phyloP scores from a whole-genome alignment of 1,140 invertebrate genomes.

The Drosophila nasuta region DNA sequence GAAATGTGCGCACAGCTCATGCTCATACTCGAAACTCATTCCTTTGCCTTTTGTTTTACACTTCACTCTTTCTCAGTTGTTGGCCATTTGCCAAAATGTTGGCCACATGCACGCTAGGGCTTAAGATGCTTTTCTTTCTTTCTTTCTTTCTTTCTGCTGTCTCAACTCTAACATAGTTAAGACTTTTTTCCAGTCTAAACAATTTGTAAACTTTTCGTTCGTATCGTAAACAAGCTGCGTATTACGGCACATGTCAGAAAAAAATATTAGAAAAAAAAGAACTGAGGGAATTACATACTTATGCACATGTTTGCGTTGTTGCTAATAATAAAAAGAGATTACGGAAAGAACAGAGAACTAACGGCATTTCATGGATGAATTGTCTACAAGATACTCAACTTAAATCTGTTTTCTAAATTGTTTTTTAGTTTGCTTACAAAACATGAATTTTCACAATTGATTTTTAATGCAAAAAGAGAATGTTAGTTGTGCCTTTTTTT shows the following conservation, averaged over 20 bases:
- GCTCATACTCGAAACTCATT: slow-evolving; percentile 25
- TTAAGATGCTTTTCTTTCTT: slow-evolving; percentile 29
- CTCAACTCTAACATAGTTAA: slow-evolving; percentile 17
- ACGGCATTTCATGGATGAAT: not conserved
- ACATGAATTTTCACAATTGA: no score
- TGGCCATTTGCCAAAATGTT: slow-evolving; percentile 68
- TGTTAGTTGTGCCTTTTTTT: not conserved
- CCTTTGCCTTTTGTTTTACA: slow-evolving; percentile 35
- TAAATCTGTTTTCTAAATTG: not conserved
- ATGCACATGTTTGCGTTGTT: not conserved
- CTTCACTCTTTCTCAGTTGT: not conserved
- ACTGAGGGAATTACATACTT: not conserved
- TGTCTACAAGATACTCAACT: not conserved
- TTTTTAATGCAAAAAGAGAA: no score
- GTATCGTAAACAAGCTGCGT: slow-evolving; percentile 4
- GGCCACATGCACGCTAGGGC: slow-evolving; percentile 23
- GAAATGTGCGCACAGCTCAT: slow-evolving; percentile 57
- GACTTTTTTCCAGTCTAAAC: slow-evolving; percentile 37
- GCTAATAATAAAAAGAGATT: not conserved
- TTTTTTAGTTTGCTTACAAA: no score
- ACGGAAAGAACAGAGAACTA: not conserved
- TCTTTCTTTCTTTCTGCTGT: slow-evolving; percentile 35
- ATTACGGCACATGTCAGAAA: slow-evolving; percentile 11
- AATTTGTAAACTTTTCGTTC: slow-evolving; percentile 46
- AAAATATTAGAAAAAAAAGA: not conserved